Conservation (phyloP, 2,888 invertebrate genomes). For the Scaptomyza reducta region DNA sequence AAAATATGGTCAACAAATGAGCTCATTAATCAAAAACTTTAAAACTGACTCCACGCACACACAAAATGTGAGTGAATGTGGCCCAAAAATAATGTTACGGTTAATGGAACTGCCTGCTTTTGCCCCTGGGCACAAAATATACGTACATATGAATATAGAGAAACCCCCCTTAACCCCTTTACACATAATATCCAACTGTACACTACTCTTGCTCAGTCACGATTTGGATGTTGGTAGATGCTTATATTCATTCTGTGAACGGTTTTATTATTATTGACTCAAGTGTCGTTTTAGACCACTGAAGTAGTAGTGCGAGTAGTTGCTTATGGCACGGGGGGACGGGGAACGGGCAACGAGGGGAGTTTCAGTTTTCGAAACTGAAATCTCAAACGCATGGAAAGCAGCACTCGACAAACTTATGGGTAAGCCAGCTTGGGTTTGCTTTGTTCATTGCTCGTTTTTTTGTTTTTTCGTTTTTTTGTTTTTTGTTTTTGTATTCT, state of each 20-base stretch:
- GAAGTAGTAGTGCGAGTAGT: conserved; percentile 57
- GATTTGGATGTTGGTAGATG: conserved; percentile 9
- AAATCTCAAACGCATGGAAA: background rate
- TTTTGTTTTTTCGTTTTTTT: no score
- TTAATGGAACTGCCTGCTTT: conserved; percentile 40
- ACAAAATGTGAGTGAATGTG: conserved; percentile 34
- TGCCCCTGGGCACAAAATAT: conserved; percentile 24
- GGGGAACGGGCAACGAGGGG: background rate
- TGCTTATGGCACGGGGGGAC: conserved; percentile 40
- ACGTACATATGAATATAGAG: conserved; percentile 7
- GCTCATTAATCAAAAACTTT: conserved; percentile 53
- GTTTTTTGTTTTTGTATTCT: no score
- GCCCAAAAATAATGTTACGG: conserved; percentile 20
- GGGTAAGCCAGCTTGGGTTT: conserved; percentile 12
- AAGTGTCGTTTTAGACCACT: conserved; percentile 80
- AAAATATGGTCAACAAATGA: conserved; percentile 22
- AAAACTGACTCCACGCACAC: conserved; percentile 24
- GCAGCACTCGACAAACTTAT: conserved; percentile 1
- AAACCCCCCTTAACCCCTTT: background rate
- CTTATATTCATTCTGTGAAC: conserved; percentile 9
- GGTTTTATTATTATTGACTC: conserved; percentile 60
- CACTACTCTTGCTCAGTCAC: conserved; percentile 15
- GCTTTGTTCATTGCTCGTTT: conserved; percentile 20
- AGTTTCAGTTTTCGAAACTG: conserved; percentile 12
- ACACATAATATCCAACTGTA: no score